phyloP scores from a whole-genome alignment of 1,140 invertebrate genomes.

The Drosophila carrolli region DNA sequence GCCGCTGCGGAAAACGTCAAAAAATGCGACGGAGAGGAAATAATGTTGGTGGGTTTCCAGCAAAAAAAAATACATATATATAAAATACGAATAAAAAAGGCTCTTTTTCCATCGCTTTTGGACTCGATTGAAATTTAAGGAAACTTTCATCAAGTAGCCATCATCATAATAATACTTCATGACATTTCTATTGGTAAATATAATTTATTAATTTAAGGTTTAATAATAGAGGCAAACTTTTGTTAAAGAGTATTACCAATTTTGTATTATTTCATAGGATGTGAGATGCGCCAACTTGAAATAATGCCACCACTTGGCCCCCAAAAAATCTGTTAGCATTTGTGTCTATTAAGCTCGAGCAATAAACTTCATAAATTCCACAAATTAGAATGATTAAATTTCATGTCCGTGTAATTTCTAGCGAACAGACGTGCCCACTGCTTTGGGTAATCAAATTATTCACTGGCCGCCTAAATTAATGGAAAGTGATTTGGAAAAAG shows the following conservation, averaged over 20 bases:
- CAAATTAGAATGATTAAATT: conserved; percentile 79
- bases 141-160: no score
- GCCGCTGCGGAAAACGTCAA: conserved; percentile 58
- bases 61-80: conserved; percentile 1
- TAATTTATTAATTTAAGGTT: no score
- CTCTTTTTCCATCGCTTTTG: background rate
- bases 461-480: conserved; percentile 32
- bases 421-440: conserved; percentile 20
- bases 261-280: background rate
- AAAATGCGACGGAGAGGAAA: conserved; percentile 49
- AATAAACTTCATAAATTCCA: conserved; percentile 75
- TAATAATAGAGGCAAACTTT: background rate
- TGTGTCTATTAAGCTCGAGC: conserved; percentile 67
- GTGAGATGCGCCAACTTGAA: conserved; percentile 17
- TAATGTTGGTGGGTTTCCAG: conserved; percentile 24
- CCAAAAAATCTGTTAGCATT: conserved; percentile 52
- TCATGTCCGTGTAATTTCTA: conserved; percentile 60
- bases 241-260: conserved; percentile 4
- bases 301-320: conserved; percentile 11
- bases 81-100: background rate
- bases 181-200: background rate
- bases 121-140: background rate
- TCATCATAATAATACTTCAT: no score
- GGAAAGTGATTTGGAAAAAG: conserved; percentile 39
- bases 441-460: conserved; percentile 51